Conservation (phyloP, 2,113 vertebrate genomes). For the Saimiri boliviensis region DNA sequence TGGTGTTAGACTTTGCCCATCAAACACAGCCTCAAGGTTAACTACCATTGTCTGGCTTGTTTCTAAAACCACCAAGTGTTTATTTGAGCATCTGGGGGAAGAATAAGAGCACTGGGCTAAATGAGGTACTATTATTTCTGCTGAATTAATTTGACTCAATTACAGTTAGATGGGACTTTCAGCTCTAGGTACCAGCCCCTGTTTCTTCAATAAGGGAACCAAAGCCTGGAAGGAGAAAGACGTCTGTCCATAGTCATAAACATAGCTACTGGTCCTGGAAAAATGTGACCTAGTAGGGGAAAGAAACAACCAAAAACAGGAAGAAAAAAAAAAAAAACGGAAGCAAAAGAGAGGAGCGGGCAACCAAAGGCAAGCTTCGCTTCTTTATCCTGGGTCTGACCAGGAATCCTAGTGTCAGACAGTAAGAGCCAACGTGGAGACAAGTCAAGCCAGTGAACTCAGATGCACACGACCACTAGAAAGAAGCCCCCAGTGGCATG, state of each 20-base stretch:
- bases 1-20: not conserved
- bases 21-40: not conserved
- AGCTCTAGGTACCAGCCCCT: not conserved
- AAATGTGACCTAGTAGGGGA: not conserved
- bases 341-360: not conserved
- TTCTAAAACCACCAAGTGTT: not conserved
- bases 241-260: not conserved
- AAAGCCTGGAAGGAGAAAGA: not conserved
- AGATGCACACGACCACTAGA: accelerated
- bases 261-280: not conserved
- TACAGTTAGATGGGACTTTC: not conserved
- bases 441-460: not conserved
- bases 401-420: not conserved
- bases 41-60: not conserved
- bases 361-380: not conserved
- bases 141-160: not conserved
- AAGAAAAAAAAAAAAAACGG: not conserved
- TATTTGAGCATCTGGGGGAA: not conserved
- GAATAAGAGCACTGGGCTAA: not conserved
- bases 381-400: not conserved
- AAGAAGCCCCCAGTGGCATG: accelerated
- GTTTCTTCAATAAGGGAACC: not conserved
- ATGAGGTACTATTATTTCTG: not conserved
- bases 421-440: not conserved
- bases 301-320: not conserved